A percentile compares a stretch with the other conserved stretches of the same genome.
Evolutionary conservation across 2,113 vertebrate genomes (phyloP).

Genomic region (Caranx melampygus): DNA sequence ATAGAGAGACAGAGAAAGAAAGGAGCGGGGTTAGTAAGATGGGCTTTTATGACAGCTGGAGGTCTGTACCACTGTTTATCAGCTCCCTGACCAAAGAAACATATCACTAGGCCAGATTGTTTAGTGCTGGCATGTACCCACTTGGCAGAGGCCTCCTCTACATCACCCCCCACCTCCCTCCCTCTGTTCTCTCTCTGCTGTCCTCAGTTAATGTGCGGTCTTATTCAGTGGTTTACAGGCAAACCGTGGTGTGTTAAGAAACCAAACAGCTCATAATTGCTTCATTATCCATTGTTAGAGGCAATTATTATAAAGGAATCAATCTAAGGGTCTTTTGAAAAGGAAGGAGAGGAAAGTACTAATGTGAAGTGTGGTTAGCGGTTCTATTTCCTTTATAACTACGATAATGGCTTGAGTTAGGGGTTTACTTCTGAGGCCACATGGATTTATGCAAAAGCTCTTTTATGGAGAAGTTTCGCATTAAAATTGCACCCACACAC

Average conservation of each 20-base stretch:
- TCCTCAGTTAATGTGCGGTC: constrained; percentile 28
- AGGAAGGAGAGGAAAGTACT: constrained; percentile 8
- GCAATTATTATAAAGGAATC: constrained; percentile 17
- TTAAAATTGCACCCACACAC: background rate
- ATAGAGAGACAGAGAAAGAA: background rate
- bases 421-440: background rate
- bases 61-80: constrained; percentile 35
- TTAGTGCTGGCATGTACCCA: constrained; percentile 50
- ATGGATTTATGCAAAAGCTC: background rate
- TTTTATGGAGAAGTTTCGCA: background rate
- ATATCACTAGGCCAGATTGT: constrained; percentile 38
- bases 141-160: constrained; percentile 28
- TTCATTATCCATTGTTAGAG: constrained; percentile 30
- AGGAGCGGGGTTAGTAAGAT: background rate
- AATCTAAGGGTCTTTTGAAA: constrained; percentile 8
- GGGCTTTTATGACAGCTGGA: constrained; percentile 2
- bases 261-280: constrained; percentile 36
- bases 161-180: constrained; percentile 13
- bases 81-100: constrained; percentile 36
- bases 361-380: background rate
- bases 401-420: background rate
- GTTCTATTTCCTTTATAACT: background rate
- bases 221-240: constrained; percentile 23
- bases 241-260: constrained; percentile 18
- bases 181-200: constrained; percentile 30